These are phyloP conservation scores for Tonatia bakeri DNA, from an alignment of 2,113 vertebrate genomes.

Conservation along the genomic window DNA sequence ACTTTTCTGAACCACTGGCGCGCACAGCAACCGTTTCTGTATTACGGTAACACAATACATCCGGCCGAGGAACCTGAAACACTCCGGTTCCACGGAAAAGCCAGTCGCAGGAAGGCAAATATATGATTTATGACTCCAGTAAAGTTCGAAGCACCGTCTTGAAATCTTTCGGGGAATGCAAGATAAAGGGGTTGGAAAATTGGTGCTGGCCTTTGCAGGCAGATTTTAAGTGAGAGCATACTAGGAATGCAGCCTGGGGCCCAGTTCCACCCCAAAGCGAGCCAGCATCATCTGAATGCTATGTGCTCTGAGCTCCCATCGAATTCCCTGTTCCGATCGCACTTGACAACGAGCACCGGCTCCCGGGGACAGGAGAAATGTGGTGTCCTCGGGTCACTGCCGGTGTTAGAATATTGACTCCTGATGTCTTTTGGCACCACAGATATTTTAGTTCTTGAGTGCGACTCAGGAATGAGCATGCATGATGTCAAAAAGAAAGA, in stretches of 20 bases:
- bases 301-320: neutral
- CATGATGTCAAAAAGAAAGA: neutral
- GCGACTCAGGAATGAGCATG: neutral
- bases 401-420: conserved; percentile 62
- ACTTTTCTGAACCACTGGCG: conserved; percentile 70
- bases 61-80: conserved; percentile 69
- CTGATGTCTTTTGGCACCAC: conserved; percentile 31
- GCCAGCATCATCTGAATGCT: neutral
- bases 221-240: conserved; percentile 43
- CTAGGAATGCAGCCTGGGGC: conserved; percentile 44
- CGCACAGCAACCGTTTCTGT: conserved; percentile 74
- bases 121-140: conserved; percentile 73
- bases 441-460: neutral
- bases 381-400: conserved; percentile 54
- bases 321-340: conserved; percentile 51
- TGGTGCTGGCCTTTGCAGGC: conserved; percentile 55
- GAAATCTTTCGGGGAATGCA: conserved; percentile 47
- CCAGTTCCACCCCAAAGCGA: conserved; percentile 47
- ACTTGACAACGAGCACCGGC: conserved; percentile 66
- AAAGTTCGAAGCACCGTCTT: conserved; percentile 58
- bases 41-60: conserved; percentile 78
- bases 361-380: neutral
- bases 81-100: conserved; percentile 70
- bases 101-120: conserved; percentile 70
- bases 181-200: conserved; percentile 56